phyloP scores from a whole-genome alignment of 2,888 invertebrate genomes.

The Mythimna albipuncta region DNA sequence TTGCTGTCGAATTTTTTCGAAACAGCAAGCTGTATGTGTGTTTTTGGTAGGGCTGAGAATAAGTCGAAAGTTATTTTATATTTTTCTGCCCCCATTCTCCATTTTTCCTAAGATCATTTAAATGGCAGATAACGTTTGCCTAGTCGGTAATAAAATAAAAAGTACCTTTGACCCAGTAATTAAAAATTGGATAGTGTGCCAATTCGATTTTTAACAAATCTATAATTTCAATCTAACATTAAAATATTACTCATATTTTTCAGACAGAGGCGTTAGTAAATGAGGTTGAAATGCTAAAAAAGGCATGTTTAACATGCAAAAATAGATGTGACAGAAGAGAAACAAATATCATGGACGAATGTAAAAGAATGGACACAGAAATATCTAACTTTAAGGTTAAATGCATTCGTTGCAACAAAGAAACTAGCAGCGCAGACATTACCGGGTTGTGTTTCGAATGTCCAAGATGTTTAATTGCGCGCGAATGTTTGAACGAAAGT shows the following conservation, averaged over 20 bases:
- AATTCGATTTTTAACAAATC: neutral
- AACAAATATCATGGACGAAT: slow-evolving; percentile 71
- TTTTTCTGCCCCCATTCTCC: too few relatives aligned
- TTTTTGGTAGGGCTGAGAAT: too few relatives aligned
- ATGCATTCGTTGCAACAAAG: slow-evolving; percentile 78
- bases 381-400: slow-evolving; percentile 69
- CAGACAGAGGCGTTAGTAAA: slow-evolving; percentile 77
- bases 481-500: slow-evolving; percentile 73
- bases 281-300: slow-evolving; percentile 78
- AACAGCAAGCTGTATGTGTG: too few relatives aligned
- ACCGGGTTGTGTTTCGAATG: slow-evolving; percentile 83
- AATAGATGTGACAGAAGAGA: slow-evolving; percentile 79
- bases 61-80: too few relatives aligned
- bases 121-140: too few relatives aligned
- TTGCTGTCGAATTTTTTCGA: too few relatives aligned
- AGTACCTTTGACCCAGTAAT: too few relatives aligned
- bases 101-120: too few relatives aligned
- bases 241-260: slow-evolving; percentile 49
- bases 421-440: slow-evolving; percentile 77
- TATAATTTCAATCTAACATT: too few relatives aligned
- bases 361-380: slow-evolving; percentile 72
- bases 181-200: too few relatives aligned
- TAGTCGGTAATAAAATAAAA: too few relatives aligned
- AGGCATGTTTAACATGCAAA: slow-evolving; percentile 75
- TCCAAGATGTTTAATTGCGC: slow-evolving; percentile 76